These are phyloP conservation scores for Chromobotia macracanthus DNA, from an alignment of 2,797 vertebrate genomes.

Conservation along the genomic window DNA sequence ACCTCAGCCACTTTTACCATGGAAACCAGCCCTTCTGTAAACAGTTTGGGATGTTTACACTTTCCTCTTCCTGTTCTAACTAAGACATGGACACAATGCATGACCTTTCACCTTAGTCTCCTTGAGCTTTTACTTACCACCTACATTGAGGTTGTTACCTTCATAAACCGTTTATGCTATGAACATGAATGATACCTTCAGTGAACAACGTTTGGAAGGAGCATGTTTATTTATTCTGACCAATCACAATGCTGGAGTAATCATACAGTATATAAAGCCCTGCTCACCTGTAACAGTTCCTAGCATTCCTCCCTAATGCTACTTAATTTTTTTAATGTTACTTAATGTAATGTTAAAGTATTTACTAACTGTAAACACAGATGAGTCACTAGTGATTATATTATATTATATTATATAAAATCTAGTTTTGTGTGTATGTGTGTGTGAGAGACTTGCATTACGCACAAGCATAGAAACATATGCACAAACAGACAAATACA, in stretches of 20 bases:
- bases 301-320: background rate
- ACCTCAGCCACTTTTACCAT: slow-evolving; percentile 41
- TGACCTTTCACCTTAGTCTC: slow-evolving; percentile 51
- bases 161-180: background rate
- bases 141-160: background rate
- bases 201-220: background rate
- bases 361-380: no score
- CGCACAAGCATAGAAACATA: slow-evolving; percentile 28
- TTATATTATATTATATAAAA: no score
- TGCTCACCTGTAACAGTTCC: background rate
- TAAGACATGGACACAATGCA: slow-evolving; percentile 35
- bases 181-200: background rate
- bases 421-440: background rate
- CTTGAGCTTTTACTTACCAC: slow-evolving; percentile 11
- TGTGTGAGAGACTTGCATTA: background rate
- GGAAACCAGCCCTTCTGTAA: slow-evolving; percentile 66
- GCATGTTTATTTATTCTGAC: background rate
- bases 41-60: slow-evolving; percentile 61
- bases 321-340: no score
- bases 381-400: no score
- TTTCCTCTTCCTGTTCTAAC: slow-evolving; percentile 57
- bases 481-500: slow-evolving; percentile 47
- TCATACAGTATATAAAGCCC: background rate
- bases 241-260: background rate
- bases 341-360: no score